Evolutionary conservation across 2,797 vertebrate species (phyloP), one percentile per base, ranked within the genome.

Genomic region (Eurystomus glaucurus): DNA sequence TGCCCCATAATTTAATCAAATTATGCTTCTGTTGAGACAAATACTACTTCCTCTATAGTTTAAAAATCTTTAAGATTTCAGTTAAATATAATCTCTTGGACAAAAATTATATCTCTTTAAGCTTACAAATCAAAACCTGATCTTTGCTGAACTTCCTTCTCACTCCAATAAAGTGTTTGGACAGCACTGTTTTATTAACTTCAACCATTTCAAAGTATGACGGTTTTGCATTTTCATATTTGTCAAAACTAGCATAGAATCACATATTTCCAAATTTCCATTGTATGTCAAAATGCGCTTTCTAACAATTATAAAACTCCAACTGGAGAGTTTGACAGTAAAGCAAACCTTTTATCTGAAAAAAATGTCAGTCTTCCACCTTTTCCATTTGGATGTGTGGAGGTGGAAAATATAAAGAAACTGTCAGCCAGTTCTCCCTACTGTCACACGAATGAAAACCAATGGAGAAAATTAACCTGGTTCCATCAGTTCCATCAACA

Each of bases 191-290:
- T 80, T 35, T 39, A 29, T 69, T 29, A 16, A 65, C 61, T 51
- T 51, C 9, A 35, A 4, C 5, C 4, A 9, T 48, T 83, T 80
- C 7, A 5, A 25, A 60, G 14, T 14, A 45, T 10, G 7, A 75
- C n/a, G 23, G 13, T n/a, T 54, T 74, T 10, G 1, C 7, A 2
- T 26, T 85, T 93, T 78, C 22, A 4, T 35, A 8, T 17, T 17
- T 77, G 31, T 31, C 45, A 68, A 88, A 81, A 54, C 16, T 52
- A 50, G 17, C 1, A 3, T 29, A 35, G 17, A 85, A 48, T 77
- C 3, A 1, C 0, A 0, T 22, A 43, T 80, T 66, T 77, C 11
- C 6, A 58, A 50, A 61, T 23, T 48, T 23, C 9, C 1, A 0
- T 4, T 54, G 6, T 31, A 20, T 65, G 23, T 57, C 51, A 77